Conservation (phyloP, 2,797 vertebrate genomes). For the Sebastes paucispinis region DNA sequence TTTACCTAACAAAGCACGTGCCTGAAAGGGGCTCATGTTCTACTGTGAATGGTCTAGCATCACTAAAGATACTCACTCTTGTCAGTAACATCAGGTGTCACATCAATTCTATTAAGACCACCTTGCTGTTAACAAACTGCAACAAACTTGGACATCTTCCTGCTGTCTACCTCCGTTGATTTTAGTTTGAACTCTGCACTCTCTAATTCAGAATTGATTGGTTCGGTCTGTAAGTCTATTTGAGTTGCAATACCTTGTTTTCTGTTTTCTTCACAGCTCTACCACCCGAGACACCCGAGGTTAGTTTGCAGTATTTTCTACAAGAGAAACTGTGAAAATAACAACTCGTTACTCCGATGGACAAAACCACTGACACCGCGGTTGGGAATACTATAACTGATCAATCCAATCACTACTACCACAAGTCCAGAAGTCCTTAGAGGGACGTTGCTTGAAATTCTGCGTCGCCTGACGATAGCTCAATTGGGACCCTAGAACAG, state of each 20-base stretch:
- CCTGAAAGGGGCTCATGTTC: neutral
- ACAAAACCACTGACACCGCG: constrained; percentile 11
- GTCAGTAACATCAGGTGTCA: neutral
- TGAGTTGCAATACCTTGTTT: constrained; percentile 27
- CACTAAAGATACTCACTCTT: neutral
- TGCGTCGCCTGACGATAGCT: neutral
- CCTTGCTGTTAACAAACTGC: neutral
- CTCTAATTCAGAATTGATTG: constrained; percentile 47
- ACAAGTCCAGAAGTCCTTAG: neutral
- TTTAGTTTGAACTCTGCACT: constrained; percentile 27
- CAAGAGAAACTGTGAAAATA: constrained; percentile 31
- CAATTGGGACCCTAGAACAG: neutral
- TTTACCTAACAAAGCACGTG: neutral
- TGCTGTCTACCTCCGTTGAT: constrained; percentile 26
- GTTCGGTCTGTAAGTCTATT: constrained; percentile 23
- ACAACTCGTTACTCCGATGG: constrained; percentile 8
- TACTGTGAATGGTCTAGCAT: neutral
- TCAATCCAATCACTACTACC: neutral
- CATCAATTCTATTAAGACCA: neutral
- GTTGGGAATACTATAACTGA: neutral
- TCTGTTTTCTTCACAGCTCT: constrained; percentile 2
- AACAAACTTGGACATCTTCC: constrained; percentile 10
- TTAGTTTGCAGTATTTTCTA: constrained; percentile 30
- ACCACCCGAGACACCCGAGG: constrained; percentile 1
- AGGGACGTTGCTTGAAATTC: neutral